Evolutionary conservation across 2,888 invertebrate species (phyloP), one percentile per base, ranked within the genome.

Genomic region (Hypsopygia costalis): DNA sequence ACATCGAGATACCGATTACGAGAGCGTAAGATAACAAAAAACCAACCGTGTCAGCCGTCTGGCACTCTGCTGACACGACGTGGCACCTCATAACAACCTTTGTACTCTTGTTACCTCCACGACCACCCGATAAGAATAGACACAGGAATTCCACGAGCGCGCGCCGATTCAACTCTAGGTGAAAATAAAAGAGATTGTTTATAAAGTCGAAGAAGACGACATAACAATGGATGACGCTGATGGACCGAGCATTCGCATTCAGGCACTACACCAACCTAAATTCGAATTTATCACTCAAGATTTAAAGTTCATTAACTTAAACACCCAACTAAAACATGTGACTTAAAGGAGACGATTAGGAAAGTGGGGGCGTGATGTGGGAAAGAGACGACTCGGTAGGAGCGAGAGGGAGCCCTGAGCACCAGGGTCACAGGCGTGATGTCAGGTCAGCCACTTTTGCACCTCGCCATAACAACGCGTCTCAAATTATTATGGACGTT

Each of bases 361-460:
- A 81, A 79, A 85, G 83, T 81, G 80, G 81, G 88, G 86, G 83
- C 87, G 88, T 87, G 88, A 87, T 83, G 87, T 67, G 75, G 53
- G 74, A 89, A 69, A 40, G 81, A 69, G 83, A 81, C 57, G 52
- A 66, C 44, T 45, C 49, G 47, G 49, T 53, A 55, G 40, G 79
- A 51, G 69, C 50, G 78, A 85, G 56, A 50, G 73, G 58, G 81
- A 82, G 47, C 51, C 51, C 58, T 55, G 62, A 44, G 44, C 58
- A 55, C 62, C 64, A 70, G 86, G 90, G 90, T 89, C 90, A 86
- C 81, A 80, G 70, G 82, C 90, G 90, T 90, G 90, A 89, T 89
- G 88, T 86, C 83, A 89, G 90, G 88, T 88, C 87, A 89, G 86
- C 86, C 89, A 87, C 88, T 88, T 88, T 90, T 90, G 89, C 85